Base-by-base conservation (phyloP, 2,113 vertebrate genomes). In the Perca fluviatilis region DNA sequence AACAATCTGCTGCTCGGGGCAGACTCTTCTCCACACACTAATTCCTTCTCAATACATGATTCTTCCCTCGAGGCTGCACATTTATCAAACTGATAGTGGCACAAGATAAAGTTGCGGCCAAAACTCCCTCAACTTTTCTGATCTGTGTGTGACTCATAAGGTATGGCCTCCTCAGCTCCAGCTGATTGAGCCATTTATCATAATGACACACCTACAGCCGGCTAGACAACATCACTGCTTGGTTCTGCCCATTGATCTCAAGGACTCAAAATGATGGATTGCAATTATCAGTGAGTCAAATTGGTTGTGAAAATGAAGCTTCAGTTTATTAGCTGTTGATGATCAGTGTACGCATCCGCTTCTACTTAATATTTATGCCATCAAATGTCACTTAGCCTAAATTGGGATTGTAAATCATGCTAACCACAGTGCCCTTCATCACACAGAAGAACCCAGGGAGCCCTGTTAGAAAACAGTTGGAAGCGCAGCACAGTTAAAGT, bases 131-230 rank as follows among this genome's bases (percentile, higher is more conserved):
- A 75, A 84, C 75, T 84, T 85, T 84, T 74, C 74, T 77, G 74
- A 74, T 73, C 69, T 40, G 13, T 50, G 66, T 46, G 62, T 61
- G 65, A 61, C 60, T 83, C 70, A 46, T 51, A 74, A 57, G 54
- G 72, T 66, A 50, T 25, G 70, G 36, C 74, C 75, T 74, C 72
- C 33, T 60, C 33, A 85, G 83, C 83, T 79, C 53, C n/a, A 65
- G 81, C 80, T 91, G 92, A 94, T 91, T 72, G 86, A 89, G 85
- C 76, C 88, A 94, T 95, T 94, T 85, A 90, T 95, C 93, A 95
- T 88, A 84, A 84, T 91, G 91, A 84, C 83, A 85, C 12, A 25
- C 72, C 82, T 79, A 67, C 63, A 77, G 86, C 79, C 30, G 7
- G 43, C 60, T 43, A 78, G 81, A 73, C 73, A 62, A 49, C 82